Evolutionary conservation across 1,140 invertebrate species (phyloP), one percentile per base, ranked within the genome.

Genomic region (Papilio helenus): DNA sequence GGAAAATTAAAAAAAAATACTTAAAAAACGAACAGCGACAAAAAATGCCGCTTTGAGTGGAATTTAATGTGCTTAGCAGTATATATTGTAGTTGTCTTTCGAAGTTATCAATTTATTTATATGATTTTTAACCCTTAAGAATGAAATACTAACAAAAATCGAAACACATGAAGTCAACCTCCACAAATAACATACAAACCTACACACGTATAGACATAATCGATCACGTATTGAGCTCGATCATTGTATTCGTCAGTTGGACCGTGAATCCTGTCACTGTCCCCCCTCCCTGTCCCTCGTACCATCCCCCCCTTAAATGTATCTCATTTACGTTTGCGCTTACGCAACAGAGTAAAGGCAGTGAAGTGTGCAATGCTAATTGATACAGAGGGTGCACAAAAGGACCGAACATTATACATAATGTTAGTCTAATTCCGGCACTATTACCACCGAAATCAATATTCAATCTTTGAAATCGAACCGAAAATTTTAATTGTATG

Each of bases 211-310:
- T 89, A 92, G 81, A 88, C 87, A 93, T 94, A 94, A 94, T 94
- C 92, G 91, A 94, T 94, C 91, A 91, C 84, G 89, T 92, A 94
- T 93, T 94, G 90, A 91, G 89, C 83, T 72, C 90, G 86, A 92
- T 91, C 92, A 94, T 94, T 94, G 92, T 94, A 85, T 83, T 90
- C 86, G 85, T 87, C 87, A 91, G 91, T 86, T 94, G 91, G 90
- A 94, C 90, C 92, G 90, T 93, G 89, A 93, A 94, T 94, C 91
- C 92, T 92, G 92, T 92, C 91, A 88, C 89, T 89, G 87, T 85
- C 85, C 86, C 80, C 82, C 80, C 74, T 61, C 78, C n/a, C n/a
- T 72, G n/a, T 46, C 83, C 76, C 83, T 44, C 77, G 82, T 74
- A 79, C 84, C 84, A 86, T 83, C 85, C 86, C 85, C 86, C 82